Evolutionary conservation across 1,140 invertebrate species (phyloP).

Genomic region (Rhizoglyphus robini): DNA sequence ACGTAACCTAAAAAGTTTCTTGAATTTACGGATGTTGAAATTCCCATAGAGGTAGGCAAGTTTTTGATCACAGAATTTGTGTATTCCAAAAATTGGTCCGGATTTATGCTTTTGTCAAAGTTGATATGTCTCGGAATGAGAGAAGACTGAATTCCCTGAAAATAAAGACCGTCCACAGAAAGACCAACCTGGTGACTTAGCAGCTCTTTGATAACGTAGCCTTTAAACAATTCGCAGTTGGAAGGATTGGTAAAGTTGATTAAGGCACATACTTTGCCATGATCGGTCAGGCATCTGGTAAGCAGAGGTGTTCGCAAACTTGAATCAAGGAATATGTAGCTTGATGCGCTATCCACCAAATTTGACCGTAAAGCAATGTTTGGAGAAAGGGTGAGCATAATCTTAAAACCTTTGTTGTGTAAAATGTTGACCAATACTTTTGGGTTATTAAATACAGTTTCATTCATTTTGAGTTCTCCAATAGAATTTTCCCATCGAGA

Average conservation of each 20-base stretch:
- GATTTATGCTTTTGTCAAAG: constrained; percentile 51
- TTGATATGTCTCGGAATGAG: constrained; percentile 73
- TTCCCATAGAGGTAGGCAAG: constrained; percentile 24
- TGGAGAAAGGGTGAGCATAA: constrained; percentile 65
- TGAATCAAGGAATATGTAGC: constrained; percentile 23
- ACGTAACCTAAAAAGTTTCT: constrained; percentile 49
- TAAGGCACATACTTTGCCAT: neutral
- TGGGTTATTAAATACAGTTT: constrained; percentile 50
- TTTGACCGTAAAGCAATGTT: constrained; percentile 32
- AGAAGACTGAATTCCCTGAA: constrained; percentile 67
- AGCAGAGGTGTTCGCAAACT: constrained; percentile 24
- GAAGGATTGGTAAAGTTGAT: constrained; percentile 11
- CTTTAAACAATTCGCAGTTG: neutral
- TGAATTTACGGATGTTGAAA: constrained; percentile 10
- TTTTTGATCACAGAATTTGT: constrained; percentile 34
- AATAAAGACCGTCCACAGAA: constrained; percentile 1
- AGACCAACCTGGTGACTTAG: neutral
- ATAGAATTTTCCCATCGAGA: constrained; percentile 40
- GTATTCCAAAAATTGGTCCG: constrained; percentile 59
- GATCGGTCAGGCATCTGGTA: constrained; percentile 23
- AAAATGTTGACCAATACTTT: constrained; percentile 61
- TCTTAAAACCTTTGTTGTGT: constrained; percentile 61
- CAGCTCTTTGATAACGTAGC: neutral
- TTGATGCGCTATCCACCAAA: constrained; percentile 22
- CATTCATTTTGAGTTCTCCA: constrained; percentile 39